Base-by-base conservation (phyloP, 2,888 invertebrate genomes). In the Epistrophe grossulariae region DNA sequence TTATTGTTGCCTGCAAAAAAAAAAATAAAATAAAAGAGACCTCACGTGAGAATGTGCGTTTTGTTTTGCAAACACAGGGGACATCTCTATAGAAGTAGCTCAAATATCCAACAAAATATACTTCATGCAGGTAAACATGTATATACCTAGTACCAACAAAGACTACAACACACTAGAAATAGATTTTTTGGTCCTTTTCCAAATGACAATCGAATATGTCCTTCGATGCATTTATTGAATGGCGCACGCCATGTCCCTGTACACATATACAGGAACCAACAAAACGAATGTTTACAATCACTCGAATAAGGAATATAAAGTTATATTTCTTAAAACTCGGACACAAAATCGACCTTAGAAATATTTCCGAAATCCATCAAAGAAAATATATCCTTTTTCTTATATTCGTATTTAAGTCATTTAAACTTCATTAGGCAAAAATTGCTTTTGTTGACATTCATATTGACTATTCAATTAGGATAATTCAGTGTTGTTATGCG, bases 31-130 rank as follows among this genome's bases (percentile, higher is more conserved):
- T 24, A 24, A 24, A 2, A 28, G n/a, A 71, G 87, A 87, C 87
- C 87, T 87, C 87, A 87, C 87, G 83, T 87, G 85, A 87, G 85
- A 85, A 82, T 87, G 60, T 87, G 76, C 55, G 72, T 79, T 87
- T 83, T 83, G 87, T 83, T 85, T 87, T 83, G 87, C 87, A 87
- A 87, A 87, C 87, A 83, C 76, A 68, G 76, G 79, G 68, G 79
- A 85, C 74, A 81, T 84, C 74, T 79, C 40, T 74, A 59, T 78
- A 43, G 60, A 43, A 50, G 50, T 77, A 43, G 55, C 40, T 57
- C 35, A 43, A 50, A 68, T 43, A 10, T 70, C 35, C 8, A 62
- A 4, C 11, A 60, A 45, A 24, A 35, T 38, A 57, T 73, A 73
- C 64, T 57, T 59, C 70, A 82, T 77, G 66, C 79, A 87, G 87